phyloP scores from a whole-genome alignment of 2,888 invertebrate genomes.

The Xiphydria camelus region DNA sequence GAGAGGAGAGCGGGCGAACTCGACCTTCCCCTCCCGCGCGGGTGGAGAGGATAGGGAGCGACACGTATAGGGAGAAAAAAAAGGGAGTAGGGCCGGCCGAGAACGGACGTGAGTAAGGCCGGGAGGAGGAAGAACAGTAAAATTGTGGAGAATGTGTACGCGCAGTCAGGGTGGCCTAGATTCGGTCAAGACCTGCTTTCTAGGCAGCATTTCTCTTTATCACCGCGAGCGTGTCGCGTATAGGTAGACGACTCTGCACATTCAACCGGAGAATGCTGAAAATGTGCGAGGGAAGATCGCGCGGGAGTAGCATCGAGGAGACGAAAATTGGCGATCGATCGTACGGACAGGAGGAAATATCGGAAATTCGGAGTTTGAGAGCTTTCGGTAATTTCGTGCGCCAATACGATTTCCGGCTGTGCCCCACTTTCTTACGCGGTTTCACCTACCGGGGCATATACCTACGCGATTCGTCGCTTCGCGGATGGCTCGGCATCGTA shows the following conservation, averaged over 20 bases:
- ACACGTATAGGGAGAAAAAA: too few species aligned
- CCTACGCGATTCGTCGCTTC: too few species aligned
- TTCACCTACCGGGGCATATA: too few species aligned
- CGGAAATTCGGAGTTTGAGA: slow-evolving; percentile 29
- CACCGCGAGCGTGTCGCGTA: slow-evolving; percentile 40
- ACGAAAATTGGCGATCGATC: background rate
- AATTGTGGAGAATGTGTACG: slow-evolving; percentile 54
- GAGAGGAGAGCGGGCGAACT: too few species aligned
- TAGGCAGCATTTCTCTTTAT: slow-evolving; percentile 59
- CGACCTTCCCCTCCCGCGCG: too few species aligned
- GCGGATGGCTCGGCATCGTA: too few species aligned
- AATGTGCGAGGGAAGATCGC: background rate
- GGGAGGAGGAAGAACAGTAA: slow-evolving; percentile 48
- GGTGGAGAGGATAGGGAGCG: too few species aligned
- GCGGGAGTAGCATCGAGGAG: background rate
- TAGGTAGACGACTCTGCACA: slow-evolving; percentile 4
- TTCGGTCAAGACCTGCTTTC: slow-evolving; percentile 57
- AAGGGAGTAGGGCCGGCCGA: too few species aligned
- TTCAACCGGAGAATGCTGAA: slow-evolving; percentile 8
- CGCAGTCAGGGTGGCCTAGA: slow-evolving; percentile 56
- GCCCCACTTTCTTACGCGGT: slow-evolving; percentile 33
- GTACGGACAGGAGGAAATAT: slow-evolving; percentile 14
- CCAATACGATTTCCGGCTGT: slow-evolving; percentile 30
- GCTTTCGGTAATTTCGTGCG: too few species aligned
- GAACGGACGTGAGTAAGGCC: slow-evolving; percentile 37